phyloP scores from a whole-genome alignment of 1,140 invertebrate genomes.

The Holotrichia oblita region DNA sequence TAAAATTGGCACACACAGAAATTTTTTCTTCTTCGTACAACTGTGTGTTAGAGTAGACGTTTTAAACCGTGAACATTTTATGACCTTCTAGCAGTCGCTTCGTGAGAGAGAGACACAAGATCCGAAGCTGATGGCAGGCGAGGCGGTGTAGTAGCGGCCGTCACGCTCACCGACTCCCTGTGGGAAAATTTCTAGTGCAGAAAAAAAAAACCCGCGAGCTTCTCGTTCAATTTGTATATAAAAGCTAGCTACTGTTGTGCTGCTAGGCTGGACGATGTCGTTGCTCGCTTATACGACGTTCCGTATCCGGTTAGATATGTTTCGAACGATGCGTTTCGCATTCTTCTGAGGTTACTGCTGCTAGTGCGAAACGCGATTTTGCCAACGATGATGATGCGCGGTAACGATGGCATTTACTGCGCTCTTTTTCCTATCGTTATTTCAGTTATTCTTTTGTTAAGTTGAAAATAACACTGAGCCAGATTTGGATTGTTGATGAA shows the following conservation, averaged over 20 bases:
- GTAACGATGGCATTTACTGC: conserved; percentile 4
- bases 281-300: too few species aligned
- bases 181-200: conserved; percentile 7
- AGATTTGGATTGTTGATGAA: too few species aligned
- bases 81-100: conserved; percentile 7
- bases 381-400: not conserved
- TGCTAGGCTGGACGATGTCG: not conserved
- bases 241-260: not conserved
- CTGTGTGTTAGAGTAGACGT: not conserved
- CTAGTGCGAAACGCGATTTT: not conserved
- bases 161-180: conserved; percentile 20
- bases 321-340: not conserved
- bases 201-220: conserved; percentile 14
- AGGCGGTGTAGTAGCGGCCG: not conserved
- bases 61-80: conserved; percentile 14
- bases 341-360: not conserved
- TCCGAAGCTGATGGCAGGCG: not conserved
- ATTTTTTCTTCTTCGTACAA: not conserved
- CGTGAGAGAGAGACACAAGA: not conserved
- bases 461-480: too few species aligned
- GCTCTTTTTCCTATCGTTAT: too few species aligned
- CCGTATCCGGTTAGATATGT: not conserved
- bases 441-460: too few species aligned
- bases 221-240: conserved; percentile 22
- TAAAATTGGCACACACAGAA: conserved; percentile 8